A percentile compares a stretch with the other conserved stretches of the same genome.
phyloP scores from a whole-genome alignment of 2,888 invertebrate species.

The Didymodactylos carnosus region DNA sequence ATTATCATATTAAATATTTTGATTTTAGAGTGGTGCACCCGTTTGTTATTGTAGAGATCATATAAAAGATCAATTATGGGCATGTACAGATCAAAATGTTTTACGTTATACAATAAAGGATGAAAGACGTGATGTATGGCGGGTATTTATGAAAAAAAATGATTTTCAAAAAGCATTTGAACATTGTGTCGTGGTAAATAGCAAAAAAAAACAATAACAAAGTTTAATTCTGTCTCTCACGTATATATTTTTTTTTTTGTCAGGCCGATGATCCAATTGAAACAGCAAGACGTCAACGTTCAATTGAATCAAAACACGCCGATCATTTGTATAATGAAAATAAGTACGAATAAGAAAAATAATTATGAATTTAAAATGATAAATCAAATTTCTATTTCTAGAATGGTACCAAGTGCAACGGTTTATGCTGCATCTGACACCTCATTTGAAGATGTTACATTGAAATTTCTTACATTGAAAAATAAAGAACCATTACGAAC shows the following conservation, averaged over 20 bases:
- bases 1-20: not conserved
- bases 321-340: slow-evolving; percentile 58
- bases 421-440: slow-evolving; percentile 70
- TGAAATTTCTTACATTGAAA: slow-evolving; percentile 64
- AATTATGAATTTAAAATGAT: not conserved
- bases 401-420: slow-evolving; percentile 59
- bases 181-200: not conserved
- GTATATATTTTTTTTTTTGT: not conserved
- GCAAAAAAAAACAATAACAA: not conserved
- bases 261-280: not conserved
- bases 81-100: not conserved
- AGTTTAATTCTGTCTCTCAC: not conserved
- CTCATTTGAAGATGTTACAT: slow-evolving; percentile 76
- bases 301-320: slow-evolving; percentile 49
- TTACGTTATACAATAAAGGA: not conserved
- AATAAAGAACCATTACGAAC: slow-evolving; percentile 66
- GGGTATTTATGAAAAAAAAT: not conserved
- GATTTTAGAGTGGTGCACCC: not conserved
- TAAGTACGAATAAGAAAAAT: slow-evolving; percentile 37
- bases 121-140: not conserved
- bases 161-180: not conserved
- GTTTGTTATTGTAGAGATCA: not conserved
- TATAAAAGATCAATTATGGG: not conserved
- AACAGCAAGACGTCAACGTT: not conserved
- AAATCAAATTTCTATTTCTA: slow-evolving; percentile 16